phyloP scores from a whole-genome alignment of 2,113 vertebrate genomes.

The Triplophysa dalaica region DNA sequence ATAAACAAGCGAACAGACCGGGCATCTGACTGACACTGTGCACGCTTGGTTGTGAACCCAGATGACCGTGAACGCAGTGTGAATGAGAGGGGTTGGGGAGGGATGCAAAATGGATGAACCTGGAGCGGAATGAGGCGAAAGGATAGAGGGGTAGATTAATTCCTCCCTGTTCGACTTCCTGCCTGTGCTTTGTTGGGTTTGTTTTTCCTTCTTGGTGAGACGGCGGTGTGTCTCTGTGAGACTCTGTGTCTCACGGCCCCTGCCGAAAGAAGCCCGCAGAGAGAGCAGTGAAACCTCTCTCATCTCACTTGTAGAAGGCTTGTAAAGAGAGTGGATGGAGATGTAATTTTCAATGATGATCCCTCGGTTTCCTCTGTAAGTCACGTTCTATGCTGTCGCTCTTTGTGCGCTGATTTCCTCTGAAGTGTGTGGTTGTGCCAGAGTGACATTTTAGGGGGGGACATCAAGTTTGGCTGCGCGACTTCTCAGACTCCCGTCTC shows the following conservation, averaged over 20 bases:
- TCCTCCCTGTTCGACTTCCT: not conserved
- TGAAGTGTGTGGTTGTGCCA: slow-evolving; percentile 9
- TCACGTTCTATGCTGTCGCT: not conserved
- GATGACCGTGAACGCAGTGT: not conserved
- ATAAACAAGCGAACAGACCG: not conserved
- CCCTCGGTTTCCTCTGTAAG: not conserved
- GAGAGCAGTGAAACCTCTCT: not conserved
- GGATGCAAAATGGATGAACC: not conserved
- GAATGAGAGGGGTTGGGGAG: not conserved
- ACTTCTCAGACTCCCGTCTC: not conserved
- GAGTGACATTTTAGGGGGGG: slow-evolving; percentile 24
- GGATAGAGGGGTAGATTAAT: not conserved
- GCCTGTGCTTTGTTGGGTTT: not conserved
- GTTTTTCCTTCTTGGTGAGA: not conserved
- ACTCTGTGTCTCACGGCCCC: not conserved
- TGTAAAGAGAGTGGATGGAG: not conserved
- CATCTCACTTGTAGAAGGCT: not conserved
- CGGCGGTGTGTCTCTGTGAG: not conserved
- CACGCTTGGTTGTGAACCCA: not conserved
- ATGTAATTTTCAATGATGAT: slow-evolving; percentile 4
- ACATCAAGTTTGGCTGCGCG: slow-evolving; percentile 7
- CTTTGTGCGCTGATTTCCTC: not conserved
- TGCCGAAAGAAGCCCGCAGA: not conserved
- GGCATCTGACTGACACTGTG: not conserved
- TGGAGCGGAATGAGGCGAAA: not conserved